phyloP scores from a whole-genome alignment of 2,113 vertebrate genomes.

The Dascyllus trimaculatus region DNA sequence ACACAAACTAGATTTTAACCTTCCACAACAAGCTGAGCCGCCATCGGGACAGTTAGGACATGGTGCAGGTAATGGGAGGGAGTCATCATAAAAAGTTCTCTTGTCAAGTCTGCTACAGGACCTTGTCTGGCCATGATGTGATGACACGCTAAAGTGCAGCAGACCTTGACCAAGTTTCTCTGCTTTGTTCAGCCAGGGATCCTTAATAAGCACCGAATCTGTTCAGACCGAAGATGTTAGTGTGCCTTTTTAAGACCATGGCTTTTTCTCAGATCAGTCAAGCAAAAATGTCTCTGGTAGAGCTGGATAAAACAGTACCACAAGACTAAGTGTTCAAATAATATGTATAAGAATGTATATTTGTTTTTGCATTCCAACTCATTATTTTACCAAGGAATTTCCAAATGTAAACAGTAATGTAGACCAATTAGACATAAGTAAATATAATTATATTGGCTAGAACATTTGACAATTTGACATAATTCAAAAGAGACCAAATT shows the following conservation, averaged over 20 bases:
- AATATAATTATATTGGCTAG: neutral
- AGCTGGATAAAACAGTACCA: conserved; percentile 14
- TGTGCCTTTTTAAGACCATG: conserved; percentile 1
- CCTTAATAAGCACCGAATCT: conserved; percentile 40
- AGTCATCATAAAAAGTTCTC: conserved; percentile 34
- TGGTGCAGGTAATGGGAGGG: neutral
- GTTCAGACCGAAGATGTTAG: conserved; percentile 4
- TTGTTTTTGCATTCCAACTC: neutral
- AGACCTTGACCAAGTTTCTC: conserved; percentile 41
- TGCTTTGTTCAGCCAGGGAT: conserved; percentile 15
- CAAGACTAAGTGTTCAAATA: neutral
- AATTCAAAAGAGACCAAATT: neutral
- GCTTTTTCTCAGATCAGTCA: conserved; percentile 14
- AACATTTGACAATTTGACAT: neutral
- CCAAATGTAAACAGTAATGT: neutral
- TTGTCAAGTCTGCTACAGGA: conserved; percentile 36
- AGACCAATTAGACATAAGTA: neutral
- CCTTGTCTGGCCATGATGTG: conserved; percentile 31
- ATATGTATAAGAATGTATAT: neutral
- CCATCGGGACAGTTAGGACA: conserved; percentile 24
- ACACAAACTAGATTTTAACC: conserved; percentile 23
- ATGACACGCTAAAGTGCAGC: conserved; percentile 31
- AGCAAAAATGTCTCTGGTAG: conserved; percentile 2
- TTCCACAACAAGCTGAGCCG: neutral
- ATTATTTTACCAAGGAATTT: too few species aligned